phyloP scores from a whole-genome alignment of 1,140 invertebrate species.

The Brachionus angularis region DNA sequence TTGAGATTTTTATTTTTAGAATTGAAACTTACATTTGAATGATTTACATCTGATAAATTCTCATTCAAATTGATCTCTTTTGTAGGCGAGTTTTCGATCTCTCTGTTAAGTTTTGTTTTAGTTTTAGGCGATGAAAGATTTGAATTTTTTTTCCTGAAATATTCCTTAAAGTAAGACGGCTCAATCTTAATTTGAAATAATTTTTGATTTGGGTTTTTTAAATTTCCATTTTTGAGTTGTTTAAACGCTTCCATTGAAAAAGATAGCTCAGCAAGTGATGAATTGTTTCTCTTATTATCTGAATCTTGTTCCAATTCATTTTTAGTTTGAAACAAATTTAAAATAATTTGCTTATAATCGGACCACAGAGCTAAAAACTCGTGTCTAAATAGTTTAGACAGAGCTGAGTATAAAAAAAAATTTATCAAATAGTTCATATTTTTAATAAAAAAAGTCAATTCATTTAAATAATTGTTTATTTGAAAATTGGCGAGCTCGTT shows the following conservation, averaged over 20 bases:
- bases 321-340: too few species aligned
- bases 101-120: too few species aligned
- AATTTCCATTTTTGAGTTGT: constrained; percentile 10
- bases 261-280: constrained; percentile 20
- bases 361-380: constrained; percentile 33
- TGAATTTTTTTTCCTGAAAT: neutral
- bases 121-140: too few species aligned
- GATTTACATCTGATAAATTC: too few species aligned
- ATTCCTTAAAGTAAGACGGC: constrained; percentile 14
- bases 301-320: too few species aligned
- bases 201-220: constrained; percentile 18
- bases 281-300: neutral
- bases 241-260: constrained; percentile 39
- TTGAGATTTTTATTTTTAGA: neutral
- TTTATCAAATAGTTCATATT: constrained; percentile 41
- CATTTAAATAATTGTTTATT: constrained; percentile 13
- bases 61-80: too few species aligned
- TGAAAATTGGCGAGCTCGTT: neutral
- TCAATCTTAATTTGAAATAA: constrained; percentile 40
- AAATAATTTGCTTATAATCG: neutral
- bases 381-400: constrained; percentile 29
- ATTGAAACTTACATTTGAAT: too few species aligned
- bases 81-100: too few species aligned
- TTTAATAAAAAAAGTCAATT: constrained; percentile 33
- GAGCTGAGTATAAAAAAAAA: constrained; percentile 40